Evolutionary conservation across 2,113 vertebrate species (phyloP).

Genomic region (Hylia prasina): DNA sequence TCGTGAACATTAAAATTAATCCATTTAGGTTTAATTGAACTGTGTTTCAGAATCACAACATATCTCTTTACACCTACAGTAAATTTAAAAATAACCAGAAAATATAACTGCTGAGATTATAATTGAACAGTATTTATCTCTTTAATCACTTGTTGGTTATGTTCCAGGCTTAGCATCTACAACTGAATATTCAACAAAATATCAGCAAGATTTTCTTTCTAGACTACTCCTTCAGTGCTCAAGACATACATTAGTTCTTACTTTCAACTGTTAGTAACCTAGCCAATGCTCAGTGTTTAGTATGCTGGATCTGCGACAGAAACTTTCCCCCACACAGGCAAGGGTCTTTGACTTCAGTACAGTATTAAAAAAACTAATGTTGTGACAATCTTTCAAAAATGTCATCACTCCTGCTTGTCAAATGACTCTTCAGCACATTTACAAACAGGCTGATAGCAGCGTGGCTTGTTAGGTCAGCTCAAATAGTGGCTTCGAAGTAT

Average conservation of each 20-base stretch:
- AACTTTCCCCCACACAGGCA: not conserved
- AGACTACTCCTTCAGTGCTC: not conserved
- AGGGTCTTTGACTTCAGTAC: not conserved
- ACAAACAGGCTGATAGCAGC: not conserved
- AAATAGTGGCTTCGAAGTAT: not conserved
- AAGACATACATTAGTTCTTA: not conserved
- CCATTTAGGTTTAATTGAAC: not conserved
- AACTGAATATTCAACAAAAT: not conserved
- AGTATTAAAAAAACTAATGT: not conserved
- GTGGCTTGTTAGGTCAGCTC: not conserved
- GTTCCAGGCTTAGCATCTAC: not conserved
- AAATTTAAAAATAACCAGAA: constrained; percentile 21
- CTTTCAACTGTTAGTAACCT: constrained; percentile 2
- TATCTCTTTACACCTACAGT: not conserved
- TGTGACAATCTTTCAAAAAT: constrained; percentile 18
- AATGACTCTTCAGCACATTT: not conserved
- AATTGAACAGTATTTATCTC: not conserved
- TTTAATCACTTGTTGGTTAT: not conserved
- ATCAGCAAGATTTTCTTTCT: not conserved
- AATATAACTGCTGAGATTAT: not conserved
- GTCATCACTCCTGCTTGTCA: not conserved
- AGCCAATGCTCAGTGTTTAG: not conserved
- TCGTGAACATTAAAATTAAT: not conserved
- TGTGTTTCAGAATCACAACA: not conserved
- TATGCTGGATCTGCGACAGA: not conserved